A percentile compares a stretch with the other conserved stretches of the same genome.
phyloP scores from a whole-genome alignment of 2,888 invertebrate species.

The Drosophila borealis region DNA sequence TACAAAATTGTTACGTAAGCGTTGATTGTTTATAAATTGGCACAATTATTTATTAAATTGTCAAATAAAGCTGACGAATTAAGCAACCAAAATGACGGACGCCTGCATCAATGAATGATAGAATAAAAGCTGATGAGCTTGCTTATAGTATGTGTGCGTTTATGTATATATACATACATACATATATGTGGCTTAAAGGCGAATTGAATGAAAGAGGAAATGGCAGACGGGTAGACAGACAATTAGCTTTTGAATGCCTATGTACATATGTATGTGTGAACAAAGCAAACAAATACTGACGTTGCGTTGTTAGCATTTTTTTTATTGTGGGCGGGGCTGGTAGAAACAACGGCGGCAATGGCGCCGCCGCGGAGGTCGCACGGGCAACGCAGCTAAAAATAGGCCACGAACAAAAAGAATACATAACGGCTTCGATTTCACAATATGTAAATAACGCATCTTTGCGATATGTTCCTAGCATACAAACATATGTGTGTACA shows the following conservation, averaged over 20 bases:
- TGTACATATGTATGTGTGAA: constrained; percentile 10
- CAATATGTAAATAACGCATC: constrained; percentile 50
- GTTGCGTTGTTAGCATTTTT: constrained; percentile 45
- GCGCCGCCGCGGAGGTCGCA: constrained; percentile 60
- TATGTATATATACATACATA: neutral
- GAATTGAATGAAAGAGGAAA: constrained; percentile 57
- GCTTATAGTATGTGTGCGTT: neutral
- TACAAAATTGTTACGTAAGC: constrained; percentile 54
- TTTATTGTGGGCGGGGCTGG: constrained; percentile 35
- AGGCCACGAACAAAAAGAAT: constrained; percentile 66
- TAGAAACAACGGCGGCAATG: constrained; percentile 21
- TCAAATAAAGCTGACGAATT: constrained; percentile 37
- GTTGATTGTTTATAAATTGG: constrained; percentile 56
- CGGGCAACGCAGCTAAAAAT: constrained; percentile 63
- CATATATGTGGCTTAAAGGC: constrained; percentile 26
- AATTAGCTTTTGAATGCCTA: constrained; percentile 39
- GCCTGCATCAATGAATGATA: constrained; percentile 43
- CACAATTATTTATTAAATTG: constrained; percentile 53
- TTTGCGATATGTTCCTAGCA: constrained; percentile 21
- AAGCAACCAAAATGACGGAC: constrained; percentile 28
- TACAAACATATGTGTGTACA: neutral
- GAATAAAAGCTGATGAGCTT: constrained; percentile 7
- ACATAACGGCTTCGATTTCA: constrained; percentile 56
- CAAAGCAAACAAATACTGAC: constrained; percentile 51
- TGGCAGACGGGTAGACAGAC: constrained; percentile 40